Base-by-base conservation (phyloP, 2,888 invertebrate species). In the Yponomeuta cagnagella region DNA sequence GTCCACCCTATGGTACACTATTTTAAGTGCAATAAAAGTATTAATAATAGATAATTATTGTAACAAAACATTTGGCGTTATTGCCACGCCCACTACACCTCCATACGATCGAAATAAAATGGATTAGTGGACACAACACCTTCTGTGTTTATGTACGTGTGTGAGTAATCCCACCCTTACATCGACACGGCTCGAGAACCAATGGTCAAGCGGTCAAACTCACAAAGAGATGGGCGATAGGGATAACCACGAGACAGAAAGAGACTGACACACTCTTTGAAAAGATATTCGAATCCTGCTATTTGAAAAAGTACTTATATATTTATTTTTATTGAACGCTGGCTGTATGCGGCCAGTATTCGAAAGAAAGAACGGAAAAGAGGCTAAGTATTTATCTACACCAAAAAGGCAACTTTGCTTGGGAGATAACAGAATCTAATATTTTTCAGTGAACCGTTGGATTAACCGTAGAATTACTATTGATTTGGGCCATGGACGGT, bases 401-500 rank as follows among this genome's bases (percentile, higher is more conserved):
- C 43, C 8, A 43, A 43, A 43, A 43, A 43, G 0, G 43, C 43
- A 43, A 43, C 43, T 8, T 8, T 8, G 6, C 43, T 43, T 43
- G 43, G 52, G 15, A 3, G 12, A 58, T 12, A 58, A 58, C 15
- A 5, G 2, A 58, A 58, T 58, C 52, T 8, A 58, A 58, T 85
- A 89, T 88, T 90, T 90, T 90, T 90, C 82, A 81, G 80, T 77
- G 82, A 80, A 81, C 79, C 80, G 75, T 80, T 79, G 86, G 88
- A 90, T 90, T 90, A 88, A 86, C 86, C 86, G 81, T 86, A 82
- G 89, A 89, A 90, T 92, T 90, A 92, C 89, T 92, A 92, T 92
- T 92, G 91, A 92, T 92, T 92, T 83, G 87, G 88, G 86, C 12
- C 15, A 80, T 79, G 84, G 82, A 79, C 85, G 88, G 86, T 87